These are phyloP conservation scores for Phoxinus phoxinus DNA, from an alignment of 2,113 vertebrate species.

Conservation along the genomic window DNA sequence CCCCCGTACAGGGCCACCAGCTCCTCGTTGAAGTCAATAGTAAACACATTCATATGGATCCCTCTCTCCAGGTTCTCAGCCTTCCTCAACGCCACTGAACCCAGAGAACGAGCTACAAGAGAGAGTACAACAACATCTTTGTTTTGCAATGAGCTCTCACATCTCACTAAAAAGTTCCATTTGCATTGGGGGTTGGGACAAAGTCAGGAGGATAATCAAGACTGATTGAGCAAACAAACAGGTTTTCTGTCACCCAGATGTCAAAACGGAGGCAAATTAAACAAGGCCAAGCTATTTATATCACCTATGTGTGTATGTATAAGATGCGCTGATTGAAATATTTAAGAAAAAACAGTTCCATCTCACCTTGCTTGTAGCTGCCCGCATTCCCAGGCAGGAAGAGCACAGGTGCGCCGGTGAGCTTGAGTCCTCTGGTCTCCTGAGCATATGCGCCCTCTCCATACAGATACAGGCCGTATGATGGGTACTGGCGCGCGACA, in stretches of 20 bases:
- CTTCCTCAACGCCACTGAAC: slow-evolving; percentile 93
- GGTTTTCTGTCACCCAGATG: neutral
- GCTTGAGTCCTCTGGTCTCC: slow-evolving; percentile 84
- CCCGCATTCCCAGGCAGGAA: slow-evolving; percentile 97
- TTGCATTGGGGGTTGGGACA: neutral
- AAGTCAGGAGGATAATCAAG: neutral
- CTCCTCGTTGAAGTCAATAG: slow-evolving; percentile 96
- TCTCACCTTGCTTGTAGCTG: slow-evolving; percentile 94
- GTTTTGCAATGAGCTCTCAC: neutral
- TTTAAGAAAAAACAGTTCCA: neutral
- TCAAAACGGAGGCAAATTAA: neutral
- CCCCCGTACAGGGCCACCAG: slow-evolving; percentile 95
- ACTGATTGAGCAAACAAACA: neutral
- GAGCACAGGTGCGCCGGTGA: slow-evolving; percentile 92
- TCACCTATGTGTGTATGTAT: neutral
- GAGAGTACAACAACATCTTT: slow-evolving; percentile 4
- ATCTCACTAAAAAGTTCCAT: neutral
- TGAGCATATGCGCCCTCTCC: slow-evolving; percentile 91
- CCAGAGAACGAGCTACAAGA: slow-evolving; percentile 87
- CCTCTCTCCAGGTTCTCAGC: slow-evolving; percentile 87
- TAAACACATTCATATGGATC: slow-evolving; percentile 95
- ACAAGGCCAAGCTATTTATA: neutral
- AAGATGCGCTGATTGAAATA: neutral
- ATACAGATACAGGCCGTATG: slow-evolving; percentile 93
- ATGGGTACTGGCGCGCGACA: slow-evolving; percentile 83